Evolutionary conservation across 2,797 vertebrate species (phyloP).

Genomic region (Muscicapa striata): DNA sequence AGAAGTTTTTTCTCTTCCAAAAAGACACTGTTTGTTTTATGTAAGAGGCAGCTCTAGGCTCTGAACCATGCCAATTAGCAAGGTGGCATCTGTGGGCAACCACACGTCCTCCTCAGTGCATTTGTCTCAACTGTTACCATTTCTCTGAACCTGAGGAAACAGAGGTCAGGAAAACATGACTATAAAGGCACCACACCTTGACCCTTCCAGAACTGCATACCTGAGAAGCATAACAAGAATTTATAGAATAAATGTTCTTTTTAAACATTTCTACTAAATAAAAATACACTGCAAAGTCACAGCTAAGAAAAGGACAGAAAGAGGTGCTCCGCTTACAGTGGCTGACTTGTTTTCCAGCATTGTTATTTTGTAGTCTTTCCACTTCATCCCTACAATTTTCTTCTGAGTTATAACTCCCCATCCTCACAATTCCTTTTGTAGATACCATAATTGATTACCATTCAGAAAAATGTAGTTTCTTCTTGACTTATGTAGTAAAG

Average conservation of each 20-base stretch:
- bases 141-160: not conserved
- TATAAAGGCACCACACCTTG: not conserved
- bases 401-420: not conserved
- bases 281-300: not conserved
- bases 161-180: not conserved
- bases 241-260: not conserved
- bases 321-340: not conserved
- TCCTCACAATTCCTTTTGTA: not conserved
- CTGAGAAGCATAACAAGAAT: not conserved
- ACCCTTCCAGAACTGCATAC: not conserved
- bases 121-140: not conserved
- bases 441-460: not conserved
- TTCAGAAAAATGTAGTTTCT: not conserved
- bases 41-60: not conserved
- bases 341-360: not conserved
- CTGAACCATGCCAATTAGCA: constrained; percentile 2
- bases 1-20: not conserved
- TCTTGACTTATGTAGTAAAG: not conserved
- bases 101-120: not conserved
- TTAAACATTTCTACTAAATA: not conserved
- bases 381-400: not conserved
- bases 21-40: constrained; percentile 2
- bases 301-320: not conserved
- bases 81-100: not conserved
- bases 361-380: not conserved